Evolutionary conservation across 2,797 vertebrate genomes (phyloP).

Genomic region (Myotis pilosus): DNA sequence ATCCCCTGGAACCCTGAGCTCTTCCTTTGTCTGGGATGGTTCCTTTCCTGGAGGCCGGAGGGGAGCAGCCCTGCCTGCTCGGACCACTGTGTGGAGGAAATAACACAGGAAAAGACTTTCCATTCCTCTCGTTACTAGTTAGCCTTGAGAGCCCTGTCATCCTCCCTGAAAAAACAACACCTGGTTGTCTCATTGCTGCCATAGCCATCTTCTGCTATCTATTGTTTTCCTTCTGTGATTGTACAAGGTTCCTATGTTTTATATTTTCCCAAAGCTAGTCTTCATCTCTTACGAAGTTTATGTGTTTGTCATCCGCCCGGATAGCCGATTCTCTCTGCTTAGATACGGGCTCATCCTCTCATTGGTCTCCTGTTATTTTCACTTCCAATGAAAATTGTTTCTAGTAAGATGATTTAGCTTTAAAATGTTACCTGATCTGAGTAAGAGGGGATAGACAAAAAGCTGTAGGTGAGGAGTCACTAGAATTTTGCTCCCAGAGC

Average conservation of each 20-base stretch:
- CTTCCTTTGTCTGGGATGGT: conserved; percentile 51
- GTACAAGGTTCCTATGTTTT: background rate
- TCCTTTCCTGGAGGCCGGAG: background rate
- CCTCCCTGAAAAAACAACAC: background rate
- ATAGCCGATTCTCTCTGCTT: background rate
- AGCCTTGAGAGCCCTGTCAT: background rate
- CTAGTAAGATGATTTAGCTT: background rate
- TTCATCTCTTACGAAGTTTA: background rate
- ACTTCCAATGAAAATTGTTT: background rate
- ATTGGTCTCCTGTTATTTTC: background rate
- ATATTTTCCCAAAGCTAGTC: background rate
- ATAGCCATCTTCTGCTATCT: background rate
- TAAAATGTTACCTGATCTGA: background rate
- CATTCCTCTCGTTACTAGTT: background rate
- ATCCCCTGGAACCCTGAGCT: background rate
- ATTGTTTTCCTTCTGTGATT: background rate
- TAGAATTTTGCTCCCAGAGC: background rate
- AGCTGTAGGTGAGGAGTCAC: background rate
- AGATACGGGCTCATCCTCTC: background rate
- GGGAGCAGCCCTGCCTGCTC: background rate
- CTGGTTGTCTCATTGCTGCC: background rate
- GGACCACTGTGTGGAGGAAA: background rate
- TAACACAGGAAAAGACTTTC: background rate
- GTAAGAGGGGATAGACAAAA: background rate
- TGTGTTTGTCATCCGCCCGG: background rate